Percentiles rank a stretch among this genome's conserved stretches.
phyloP scores from a whole-genome alignment of 2,113 vertebrate species.

The Tragelaphus imberbis region DNA sequence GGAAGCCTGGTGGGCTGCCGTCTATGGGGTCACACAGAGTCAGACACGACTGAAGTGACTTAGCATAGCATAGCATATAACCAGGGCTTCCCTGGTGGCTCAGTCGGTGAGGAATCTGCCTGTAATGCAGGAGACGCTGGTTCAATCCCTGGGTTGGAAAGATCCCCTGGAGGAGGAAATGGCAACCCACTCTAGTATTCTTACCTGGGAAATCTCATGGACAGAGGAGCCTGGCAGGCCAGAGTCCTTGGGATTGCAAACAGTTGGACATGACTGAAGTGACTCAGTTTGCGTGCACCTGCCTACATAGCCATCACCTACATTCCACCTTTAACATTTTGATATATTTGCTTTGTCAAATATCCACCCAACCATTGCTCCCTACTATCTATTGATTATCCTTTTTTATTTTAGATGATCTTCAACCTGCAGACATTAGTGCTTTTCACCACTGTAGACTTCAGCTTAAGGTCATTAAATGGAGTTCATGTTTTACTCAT shows the following conservation, averaged over 20 bases:
- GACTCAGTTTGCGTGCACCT: background rate
- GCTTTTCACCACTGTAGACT: slow-evolving; percentile 5
- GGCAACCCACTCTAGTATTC: background rate
- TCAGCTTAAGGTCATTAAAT: background rate
- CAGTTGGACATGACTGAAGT: background rate
- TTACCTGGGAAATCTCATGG: background rate
- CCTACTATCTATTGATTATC: background rate
- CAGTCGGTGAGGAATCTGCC: background rate
- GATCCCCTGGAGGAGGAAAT: background rate
- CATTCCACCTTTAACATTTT: background rate
- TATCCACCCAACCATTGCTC: background rate
- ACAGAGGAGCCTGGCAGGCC: background rate
- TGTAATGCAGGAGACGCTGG: background rate
- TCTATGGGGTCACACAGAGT: too few relatives aligned
- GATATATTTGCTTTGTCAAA: slow-evolving; percentile 6
- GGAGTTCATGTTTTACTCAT: background rate
- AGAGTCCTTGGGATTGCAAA: background rate
- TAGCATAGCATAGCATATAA: too few relatives aligned
- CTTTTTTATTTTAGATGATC: background rate
- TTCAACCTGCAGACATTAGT: slow-evolving; percentile 5
- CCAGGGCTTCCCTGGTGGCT: background rate
- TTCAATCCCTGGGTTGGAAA: background rate
- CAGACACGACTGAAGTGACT: too few relatives aligned
- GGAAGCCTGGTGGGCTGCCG: too few relatives aligned
- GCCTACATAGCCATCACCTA: background rate